Percentiles rank a stretch among this genome's conserved stretches.
Conservation (phyloP, 2,113 vertebrate genomes). For the Mesitornis unicolor region DNA sequence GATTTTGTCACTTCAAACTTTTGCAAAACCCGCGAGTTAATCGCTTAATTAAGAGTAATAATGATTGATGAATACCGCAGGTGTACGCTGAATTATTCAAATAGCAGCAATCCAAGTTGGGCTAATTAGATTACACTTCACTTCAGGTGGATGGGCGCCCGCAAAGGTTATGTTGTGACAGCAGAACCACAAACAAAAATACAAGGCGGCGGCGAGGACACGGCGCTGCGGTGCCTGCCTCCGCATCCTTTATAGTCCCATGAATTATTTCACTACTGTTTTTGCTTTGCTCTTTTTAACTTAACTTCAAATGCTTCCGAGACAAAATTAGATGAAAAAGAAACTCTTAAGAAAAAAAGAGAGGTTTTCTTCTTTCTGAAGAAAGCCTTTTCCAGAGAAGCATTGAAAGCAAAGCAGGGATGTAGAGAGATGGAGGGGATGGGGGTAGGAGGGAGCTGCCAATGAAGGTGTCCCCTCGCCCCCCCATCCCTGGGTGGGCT, state of each 20-base stretch:
- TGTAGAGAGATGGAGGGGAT: rapidly evolving
- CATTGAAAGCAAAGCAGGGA: background rate
- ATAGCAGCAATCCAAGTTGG: background rate
- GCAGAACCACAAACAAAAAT: background rate
- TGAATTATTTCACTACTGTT: background rate
- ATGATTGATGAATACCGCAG: constrained; percentile 19
- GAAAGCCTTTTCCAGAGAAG: background rate
- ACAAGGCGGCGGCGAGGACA: background rate
- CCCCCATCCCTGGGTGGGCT: background rate
- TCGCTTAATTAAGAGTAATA: constrained; percentile 48
- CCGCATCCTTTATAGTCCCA: background rate
- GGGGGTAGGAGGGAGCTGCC: background rate
- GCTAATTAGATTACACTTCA: constrained; percentile 19
- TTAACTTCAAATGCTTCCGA: background rate
- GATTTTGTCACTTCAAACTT: too few relatives aligned
- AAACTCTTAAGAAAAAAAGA: background rate
- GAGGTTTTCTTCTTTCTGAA: too few relatives aligned
- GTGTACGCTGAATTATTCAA: constrained; percentile 15
- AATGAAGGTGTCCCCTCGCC: background rate
- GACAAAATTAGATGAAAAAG: background rate
- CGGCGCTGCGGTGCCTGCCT: rapidly evolving
- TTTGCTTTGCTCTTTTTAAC: background rate
- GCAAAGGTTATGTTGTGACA: background rate
- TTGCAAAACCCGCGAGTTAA: constrained; percentile 9
- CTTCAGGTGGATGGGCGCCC: background rate